phyloP scores from a whole-genome alignment of 2,797 vertebrate genomes.

The Eulemur coronatus region DNA sequence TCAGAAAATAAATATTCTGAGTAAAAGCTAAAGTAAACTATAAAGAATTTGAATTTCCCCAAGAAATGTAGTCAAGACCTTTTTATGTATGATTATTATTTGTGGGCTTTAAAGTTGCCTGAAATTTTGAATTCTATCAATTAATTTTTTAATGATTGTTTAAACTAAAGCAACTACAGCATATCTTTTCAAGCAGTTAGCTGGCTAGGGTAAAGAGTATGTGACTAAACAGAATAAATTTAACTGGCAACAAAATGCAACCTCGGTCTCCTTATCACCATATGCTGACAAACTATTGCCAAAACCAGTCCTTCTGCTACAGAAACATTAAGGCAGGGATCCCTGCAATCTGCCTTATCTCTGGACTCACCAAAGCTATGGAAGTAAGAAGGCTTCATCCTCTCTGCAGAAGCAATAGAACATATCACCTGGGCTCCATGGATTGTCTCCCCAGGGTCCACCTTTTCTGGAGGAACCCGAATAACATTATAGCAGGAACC shows the following conservation, averaged over 20 bases:
- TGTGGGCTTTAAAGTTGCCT: slow-evolving; percentile 3
- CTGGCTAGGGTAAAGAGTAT: neutral
- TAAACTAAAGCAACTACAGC: neutral
- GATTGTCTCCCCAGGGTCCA: slow-evolving; percentile 81
- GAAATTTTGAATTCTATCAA: slow-evolving; percentile 12
- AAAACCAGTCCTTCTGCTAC: slow-evolving; percentile 1
- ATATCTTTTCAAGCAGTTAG: slow-evolving; percentile 15
- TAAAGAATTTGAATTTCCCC: neutral
- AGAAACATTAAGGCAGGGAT: neutral
- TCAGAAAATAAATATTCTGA: slow-evolving; percentile 34
- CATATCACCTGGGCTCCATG: slow-evolving; percentile 91
- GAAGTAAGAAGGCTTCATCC: slow-evolving; percentile 92
- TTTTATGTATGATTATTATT: slow-evolving; percentile 23
- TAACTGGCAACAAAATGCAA: slow-evolving; percentile 5
- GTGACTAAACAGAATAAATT: slow-evolving; percentile 1
- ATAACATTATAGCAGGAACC: slow-evolving; percentile 94
- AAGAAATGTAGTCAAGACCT: neutral
- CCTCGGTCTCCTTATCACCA: neutral
- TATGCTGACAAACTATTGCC: neutral
- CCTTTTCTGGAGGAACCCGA: slow-evolving; percentile 87
- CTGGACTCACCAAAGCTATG: slow-evolving; percentile 94
- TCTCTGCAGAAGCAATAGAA: slow-evolving; percentile 88
- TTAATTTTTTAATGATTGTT: slow-evolving; percentile 26
- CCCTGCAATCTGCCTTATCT: neutral
- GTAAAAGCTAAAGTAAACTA: slow-evolving; percentile 12